Evolutionary conservation across 2,113 vertebrate species (phyloP), one percentile per base, ranked within the genome.

Genomic region (Morone chrysops): DNA sequence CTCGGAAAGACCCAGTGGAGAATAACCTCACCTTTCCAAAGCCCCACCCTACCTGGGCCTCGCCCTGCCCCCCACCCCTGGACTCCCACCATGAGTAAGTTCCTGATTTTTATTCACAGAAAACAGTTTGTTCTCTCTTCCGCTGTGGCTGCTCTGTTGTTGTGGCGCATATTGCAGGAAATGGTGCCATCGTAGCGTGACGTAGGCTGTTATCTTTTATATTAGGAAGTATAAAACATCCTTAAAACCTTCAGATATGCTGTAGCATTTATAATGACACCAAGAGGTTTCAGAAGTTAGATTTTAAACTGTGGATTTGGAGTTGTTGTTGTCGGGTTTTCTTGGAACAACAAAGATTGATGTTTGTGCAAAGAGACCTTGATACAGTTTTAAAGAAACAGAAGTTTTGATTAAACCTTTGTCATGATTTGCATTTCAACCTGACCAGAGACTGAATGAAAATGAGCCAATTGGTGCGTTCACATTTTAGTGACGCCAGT

Each of bases 71-170:
- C 82, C 82, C 62, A n/a, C 70, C 72, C 70, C 81, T 63, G 75
- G 82, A 89, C 86, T 87, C 89, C 90, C 93, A 94, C 85, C 88
- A 96, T 96, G 95, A 95, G 95, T 96, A 80, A 95, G 95, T 94
- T 68, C 10, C 3, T 31, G 0, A 10, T 41, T 43, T 31, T 25
- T 25, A 25, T 25, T 25, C 25, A 25, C 25, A 25, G 25, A 25
- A 25, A 25, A 25, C 25, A 25, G 6, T 17, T 4, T 3, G 14
- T 47, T 22, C 4, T n/a, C 4, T 36, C 5, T n/a, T 63, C 22
- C 14, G 3, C 25, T 31, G 5, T 22, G 18, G 4, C 14, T 68
- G 59, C 22, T 68, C 18, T 17, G 45, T 17, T 25, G 36, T 47
- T 11, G 12, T 8, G 10, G 41, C 14, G 3, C 22, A 9, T 38